These are phyloP conservation scores for Salmo trutta DNA, from an alignment of 2,797 vertebrate genomes.

Conservation along the genomic window DNA sequence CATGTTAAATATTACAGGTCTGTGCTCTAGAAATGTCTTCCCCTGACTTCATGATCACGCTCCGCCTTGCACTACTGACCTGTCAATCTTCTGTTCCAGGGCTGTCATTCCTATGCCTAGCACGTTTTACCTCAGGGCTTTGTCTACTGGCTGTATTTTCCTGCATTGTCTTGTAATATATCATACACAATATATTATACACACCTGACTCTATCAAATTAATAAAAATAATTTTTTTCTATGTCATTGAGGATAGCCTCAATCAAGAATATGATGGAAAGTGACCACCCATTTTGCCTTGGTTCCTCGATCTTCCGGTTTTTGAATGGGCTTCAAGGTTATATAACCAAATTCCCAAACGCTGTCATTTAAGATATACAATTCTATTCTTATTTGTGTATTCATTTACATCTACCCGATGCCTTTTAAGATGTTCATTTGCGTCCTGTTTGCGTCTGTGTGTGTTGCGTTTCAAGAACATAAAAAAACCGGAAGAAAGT, in stretches of 20 bases:
- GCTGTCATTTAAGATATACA: too few species aligned
- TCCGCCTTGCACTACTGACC: neutral
- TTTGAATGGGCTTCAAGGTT: neutral
- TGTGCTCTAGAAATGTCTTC: neutral
- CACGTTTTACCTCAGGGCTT: neutral
- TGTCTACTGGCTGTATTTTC: neutral
- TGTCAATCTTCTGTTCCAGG: constrained; percentile 2
- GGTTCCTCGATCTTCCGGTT: neutral
- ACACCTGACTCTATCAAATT: neutral
- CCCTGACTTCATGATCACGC: neutral
- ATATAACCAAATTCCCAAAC: too few species aligned
- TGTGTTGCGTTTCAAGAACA: too few species aligned
- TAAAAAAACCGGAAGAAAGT: too few species aligned
- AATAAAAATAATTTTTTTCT: neutral
- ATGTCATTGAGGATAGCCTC: neutral
- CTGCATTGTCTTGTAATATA: neutral
- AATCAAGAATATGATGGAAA: neutral
- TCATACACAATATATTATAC: neutral
- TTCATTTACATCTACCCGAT: neutral
- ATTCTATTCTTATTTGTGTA: neutral
- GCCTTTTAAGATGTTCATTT: neutral
- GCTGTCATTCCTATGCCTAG: neutral
- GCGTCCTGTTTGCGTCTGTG: neutral
- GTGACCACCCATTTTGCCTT: neutral
- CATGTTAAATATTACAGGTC: neutral